Evolutionary conservation across 2,888 invertebrate genomes (phyloP), one percentile per base, ranked within the genome.

Genomic region (Scaptodrosophila latifasciaeformis): DNA sequence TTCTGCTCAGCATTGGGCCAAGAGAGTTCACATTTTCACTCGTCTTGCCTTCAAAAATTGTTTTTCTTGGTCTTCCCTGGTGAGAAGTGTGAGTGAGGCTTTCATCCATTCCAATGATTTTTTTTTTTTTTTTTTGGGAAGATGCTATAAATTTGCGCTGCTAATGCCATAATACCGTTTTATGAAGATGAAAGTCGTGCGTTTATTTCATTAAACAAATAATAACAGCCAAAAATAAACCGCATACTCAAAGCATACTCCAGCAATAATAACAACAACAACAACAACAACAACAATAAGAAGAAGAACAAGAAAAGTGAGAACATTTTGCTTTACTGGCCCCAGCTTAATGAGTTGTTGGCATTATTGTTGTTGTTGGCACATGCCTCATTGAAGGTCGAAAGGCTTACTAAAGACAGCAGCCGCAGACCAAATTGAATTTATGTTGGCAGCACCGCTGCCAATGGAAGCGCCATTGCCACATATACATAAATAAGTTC

Each of bases 121-220:
- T 29, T 39, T 29, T 12, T n/a, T n/a, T 1, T 10, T 43, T 24
- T 21, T 13, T 15, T 15, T n/a, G n/a, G n/a, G n/a, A n/a, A n/a
- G n/a, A n/a, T n/a, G 24, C 54, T 65, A 76, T 81, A 76, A 76
- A 76, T 76, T 78, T 67, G 57, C 51, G 60, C 51, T 59, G 71
- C 68, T 76, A 81, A 76, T 81, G 71, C 81, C 64, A 78, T 75
- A 75, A 75, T 81, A 60, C 81, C 81, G 64, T 71, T 76, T 76
- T 76, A 76, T 76, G 79, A 78, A 76, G 75, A 76, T 76, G 75
- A 76, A 81, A 76, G 75, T 81, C 81, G 79, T 71, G 81, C 79
- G 81, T 76, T 76, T 76, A 75, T 81, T 81, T 76, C 79, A 81
- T 81, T 76, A 76, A 70, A 78, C 79, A 81, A 75, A 75, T 78